Evolutionary conservation across 2,113 vertebrate genomes (phyloP).

Genomic region (Nicator chloris): DNA sequence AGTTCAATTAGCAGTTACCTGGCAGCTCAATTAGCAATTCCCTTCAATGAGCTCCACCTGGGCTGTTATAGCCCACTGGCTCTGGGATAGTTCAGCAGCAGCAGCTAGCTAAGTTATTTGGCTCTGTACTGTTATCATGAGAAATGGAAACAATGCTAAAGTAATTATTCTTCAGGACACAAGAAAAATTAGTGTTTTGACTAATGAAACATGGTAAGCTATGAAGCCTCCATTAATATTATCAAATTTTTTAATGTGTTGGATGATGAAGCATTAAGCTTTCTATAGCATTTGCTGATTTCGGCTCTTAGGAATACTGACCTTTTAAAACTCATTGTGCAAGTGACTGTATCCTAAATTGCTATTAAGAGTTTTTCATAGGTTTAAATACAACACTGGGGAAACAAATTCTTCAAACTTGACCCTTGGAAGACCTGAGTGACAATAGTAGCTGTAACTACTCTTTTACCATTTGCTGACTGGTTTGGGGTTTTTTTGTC

Average conservation of each 20-base stretch:
- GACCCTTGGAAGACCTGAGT: not conserved
- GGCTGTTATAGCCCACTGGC: not conserved
- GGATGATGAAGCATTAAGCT: constrained; percentile 67
- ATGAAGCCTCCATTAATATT: constrained; percentile 60
- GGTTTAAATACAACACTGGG: not conserved
- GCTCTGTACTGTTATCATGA: not conserved
- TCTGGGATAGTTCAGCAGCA: not conserved
- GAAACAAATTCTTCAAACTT: not conserved
- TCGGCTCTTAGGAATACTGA: constrained; percentile 41
- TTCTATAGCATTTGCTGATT: constrained; percentile 61
- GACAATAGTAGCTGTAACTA: not conserved
- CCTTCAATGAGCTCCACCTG: not conserved
- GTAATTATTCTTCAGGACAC: constrained; percentile 38
- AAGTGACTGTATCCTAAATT: constrained; percentile 8
- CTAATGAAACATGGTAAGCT: constrained; percentile 70
- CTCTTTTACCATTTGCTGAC: not conserved
- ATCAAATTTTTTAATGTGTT: constrained; percentile 62
- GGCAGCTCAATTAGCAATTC: constrained; percentile 15
- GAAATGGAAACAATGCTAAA: constrained; percentile 42
- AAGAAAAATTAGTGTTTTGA: constrained; percentile 62
- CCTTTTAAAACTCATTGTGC: constrained; percentile 47
- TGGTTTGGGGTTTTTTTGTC: not conserved
- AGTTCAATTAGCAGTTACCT: constrained; percentile 11
- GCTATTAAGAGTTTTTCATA: not conserved
- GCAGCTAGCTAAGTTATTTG: not conserved